Percentiles rank a stretch among this genome's conserved stretches.
These are phyloP conservation scores for Diorhabda carinulata DNA, from an alignment of 1,140 invertebrate species.

Conservation along the genomic window DNA sequence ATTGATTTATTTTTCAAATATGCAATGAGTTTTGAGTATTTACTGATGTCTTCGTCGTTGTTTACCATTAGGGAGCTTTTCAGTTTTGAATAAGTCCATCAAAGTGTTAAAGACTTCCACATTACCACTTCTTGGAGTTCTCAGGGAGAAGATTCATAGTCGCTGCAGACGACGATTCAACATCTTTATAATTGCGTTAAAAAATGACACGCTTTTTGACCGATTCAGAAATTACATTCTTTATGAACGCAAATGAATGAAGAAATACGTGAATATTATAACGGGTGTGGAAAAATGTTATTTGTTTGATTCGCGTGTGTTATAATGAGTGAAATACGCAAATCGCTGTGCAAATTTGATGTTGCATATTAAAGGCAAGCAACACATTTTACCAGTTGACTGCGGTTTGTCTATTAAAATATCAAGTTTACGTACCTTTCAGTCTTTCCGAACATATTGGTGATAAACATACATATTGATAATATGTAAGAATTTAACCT, in stretches of 20 bases:
- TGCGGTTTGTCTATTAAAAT: slow-evolving; percentile 10
- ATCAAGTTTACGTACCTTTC: slow-evolving; percentile 1
- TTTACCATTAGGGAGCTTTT: too few species aligned
- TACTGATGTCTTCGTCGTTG: too few species aligned
- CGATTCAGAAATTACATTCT: too few species aligned
- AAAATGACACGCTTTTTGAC: too few species aligned
- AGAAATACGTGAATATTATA: too few species aligned
- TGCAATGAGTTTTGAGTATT: too few species aligned
- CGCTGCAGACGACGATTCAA: background rate
- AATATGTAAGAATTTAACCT: slow-evolving; percentile 3
- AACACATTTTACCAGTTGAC: background rate
- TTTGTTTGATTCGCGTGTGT: too few species aligned
- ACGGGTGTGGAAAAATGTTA: too few species aligned
- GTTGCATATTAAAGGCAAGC: slow-evolving; percentile 3
- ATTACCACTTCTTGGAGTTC: background rate
- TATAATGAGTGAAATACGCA: background rate
- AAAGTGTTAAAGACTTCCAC: background rate
- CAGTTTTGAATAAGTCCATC: too few species aligned
- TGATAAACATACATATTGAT: slow-evolving; percentile 7
- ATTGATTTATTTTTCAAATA: too few species aligned
- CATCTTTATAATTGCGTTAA: too few species aligned
- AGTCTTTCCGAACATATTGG: background rate
- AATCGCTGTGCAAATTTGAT: background rate
- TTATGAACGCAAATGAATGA: too few species aligned
- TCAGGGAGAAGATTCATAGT: background rate